Evolutionary conservation across 2,113 vertebrate species (phyloP).

Genomic region (Galbula dea): DNA sequence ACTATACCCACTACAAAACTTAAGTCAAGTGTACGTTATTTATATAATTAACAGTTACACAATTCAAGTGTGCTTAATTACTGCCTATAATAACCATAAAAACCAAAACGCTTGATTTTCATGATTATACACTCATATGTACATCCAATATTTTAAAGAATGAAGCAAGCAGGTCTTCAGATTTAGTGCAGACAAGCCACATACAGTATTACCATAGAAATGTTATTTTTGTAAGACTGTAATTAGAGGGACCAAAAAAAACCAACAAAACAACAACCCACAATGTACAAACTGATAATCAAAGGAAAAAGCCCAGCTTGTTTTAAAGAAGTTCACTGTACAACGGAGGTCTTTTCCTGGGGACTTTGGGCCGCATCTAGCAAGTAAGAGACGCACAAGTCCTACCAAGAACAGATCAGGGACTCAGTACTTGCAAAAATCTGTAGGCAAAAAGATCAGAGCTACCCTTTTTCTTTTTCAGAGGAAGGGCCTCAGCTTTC

Average conservation of each 20-base stretch:
- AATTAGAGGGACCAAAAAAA: not conserved
- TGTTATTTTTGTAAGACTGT: not conserved
- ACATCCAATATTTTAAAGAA: not conserved
- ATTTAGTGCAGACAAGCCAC: not conserved
- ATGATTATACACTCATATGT: not conserved
- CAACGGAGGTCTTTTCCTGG: not conserved
- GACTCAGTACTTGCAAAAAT: not conserved
- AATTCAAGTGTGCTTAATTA: not conserved
- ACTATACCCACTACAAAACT: not conserved
- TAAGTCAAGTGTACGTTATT: not conserved
- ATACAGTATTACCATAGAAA: not conserved
- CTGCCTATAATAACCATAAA: not conserved
- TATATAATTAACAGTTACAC: not conserved
- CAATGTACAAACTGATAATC: not conserved
- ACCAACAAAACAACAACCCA: no score
- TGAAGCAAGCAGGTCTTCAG: not conserved
- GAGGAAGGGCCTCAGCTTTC: slow-evolving; percentile 19
- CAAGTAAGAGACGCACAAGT: not conserved
- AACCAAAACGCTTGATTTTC: not conserved
- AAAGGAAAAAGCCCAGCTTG: not conserved
- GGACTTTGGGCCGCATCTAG: not conserved
- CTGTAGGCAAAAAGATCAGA: not conserved
- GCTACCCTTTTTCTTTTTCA: not conserved
- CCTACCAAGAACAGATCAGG: not conserved
- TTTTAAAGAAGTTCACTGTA: not conserved